Evolutionary conservation across 2,888 invertebrate genomes (phyloP), one percentile per base, ranked within the genome.

Genomic region (Metopia argyrocephala): DNA sequence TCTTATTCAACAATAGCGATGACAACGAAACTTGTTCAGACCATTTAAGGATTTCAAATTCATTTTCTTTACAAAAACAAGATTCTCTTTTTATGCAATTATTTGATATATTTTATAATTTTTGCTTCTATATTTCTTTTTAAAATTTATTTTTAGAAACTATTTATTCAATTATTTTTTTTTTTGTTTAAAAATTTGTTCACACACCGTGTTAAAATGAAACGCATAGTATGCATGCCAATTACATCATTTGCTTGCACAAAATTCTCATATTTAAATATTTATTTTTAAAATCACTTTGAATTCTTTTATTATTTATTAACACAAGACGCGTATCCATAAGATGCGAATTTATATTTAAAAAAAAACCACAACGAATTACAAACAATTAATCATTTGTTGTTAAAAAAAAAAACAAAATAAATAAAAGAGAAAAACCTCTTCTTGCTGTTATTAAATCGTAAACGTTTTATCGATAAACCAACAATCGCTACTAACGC

Each of bases 321-420:
- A 25, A 27, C 25, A 64, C 38, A 50, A 48, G 45, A 65, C 80
- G 73, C 81, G 81, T 81, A 81, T 81, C 81, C 81, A 78, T 62
- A 62, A 75, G 56, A 70, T 78, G 81, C 78, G 81, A 81, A 81
- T n/a, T n/a, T n/a, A n/a, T n/a, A n/a, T n/a, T n/a, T n/a, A 59
- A 46, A 27, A 25, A 50, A 38, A 25, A 20, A 20, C 18, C 12
- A 54, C 25, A 25, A 38, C 38, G 38, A n/a, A 56, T 52, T 52
- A 18, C 25, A 52, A 45, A 66, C 45, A 59, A 78, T 61, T 68
- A 71, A 71, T 76, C 57, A 56, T 57, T 74, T 15, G 59, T 28
- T 38, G 18, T 15, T 12, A 15, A 31, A 21, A 61, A 54, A 54
- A 38, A 62, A 66, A 76, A 45, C n/a, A n/a, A n/a, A n/a, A n/a